Percentiles rank a stretch among this genome's conserved stretches.
Evolutionary conservation across 2,797 vertebrate genomes (phyloP).

Genomic region (Urophycis tenuis): DNA sequence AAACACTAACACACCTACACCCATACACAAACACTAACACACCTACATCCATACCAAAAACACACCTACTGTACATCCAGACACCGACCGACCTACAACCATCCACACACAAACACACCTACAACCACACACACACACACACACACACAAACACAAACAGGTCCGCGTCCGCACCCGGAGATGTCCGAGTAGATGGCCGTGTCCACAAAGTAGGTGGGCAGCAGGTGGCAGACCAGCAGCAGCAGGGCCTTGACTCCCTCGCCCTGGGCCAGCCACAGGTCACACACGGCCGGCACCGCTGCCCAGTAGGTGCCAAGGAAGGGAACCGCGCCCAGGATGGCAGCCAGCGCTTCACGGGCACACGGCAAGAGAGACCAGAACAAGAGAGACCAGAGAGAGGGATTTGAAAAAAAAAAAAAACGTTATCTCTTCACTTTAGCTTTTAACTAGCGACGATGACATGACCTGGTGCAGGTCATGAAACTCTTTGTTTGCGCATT

Average conservation of each 20-base stretch:
- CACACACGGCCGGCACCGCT: conserved; percentile 86
- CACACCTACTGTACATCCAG: too few relatives aligned
- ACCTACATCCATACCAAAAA: too few relatives aligned
- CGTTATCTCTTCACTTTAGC: too few relatives aligned
- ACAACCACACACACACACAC: background rate
- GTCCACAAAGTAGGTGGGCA: conserved; percentile 97
- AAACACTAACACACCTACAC: conserved; percentile 11
- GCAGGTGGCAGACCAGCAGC: conserved; percentile 88
- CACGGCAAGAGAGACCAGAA: background rate
- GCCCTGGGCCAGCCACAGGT: conserved; percentile 94
- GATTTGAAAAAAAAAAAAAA: too few relatives aligned
- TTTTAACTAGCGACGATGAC: too few relatives aligned
- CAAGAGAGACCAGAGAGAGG: background rate
- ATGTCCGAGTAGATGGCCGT: conserved; percentile 99
- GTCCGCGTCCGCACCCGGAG: conserved; percentile 76
- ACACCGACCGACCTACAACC: too few relatives aligned
- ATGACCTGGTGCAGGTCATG: too few relatives aligned
- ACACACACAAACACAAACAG: background rate
- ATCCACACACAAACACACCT: too few relatives aligned
- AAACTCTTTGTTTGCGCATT: too few relatives aligned
- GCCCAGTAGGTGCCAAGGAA: conserved; percentile 99
- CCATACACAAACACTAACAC: too few relatives aligned
- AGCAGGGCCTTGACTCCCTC: conserved; percentile 87
- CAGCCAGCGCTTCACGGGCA: conserved; percentile 81
- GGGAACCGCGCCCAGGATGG: conserved; percentile 92